These are phyloP conservation scores for Xenopus petersii DNA, from an alignment of 2,797 vertebrate species.

Conservation along the genomic window DNA sequence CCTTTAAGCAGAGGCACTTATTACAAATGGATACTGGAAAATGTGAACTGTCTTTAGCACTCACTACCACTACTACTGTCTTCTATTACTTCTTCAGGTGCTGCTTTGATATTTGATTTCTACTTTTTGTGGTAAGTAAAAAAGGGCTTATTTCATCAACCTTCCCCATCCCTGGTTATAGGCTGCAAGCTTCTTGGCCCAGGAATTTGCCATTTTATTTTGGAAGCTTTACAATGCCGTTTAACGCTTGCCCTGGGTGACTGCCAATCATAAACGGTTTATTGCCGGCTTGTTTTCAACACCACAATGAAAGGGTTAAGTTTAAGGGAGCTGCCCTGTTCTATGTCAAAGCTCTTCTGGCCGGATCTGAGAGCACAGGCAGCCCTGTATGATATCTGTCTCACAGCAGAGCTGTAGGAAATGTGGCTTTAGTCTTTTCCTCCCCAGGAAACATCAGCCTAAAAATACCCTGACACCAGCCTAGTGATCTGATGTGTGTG, in stretches of 20 bases:
- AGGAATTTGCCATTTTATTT: too few relatives aligned
- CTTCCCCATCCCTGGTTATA: too few relatives aligned
- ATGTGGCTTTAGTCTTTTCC: constrained; percentile 20
- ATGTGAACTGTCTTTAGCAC: too few relatives aligned
- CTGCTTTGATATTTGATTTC: too few relatives aligned
- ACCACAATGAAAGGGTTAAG: too few relatives aligned
- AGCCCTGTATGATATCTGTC: constrained; percentile 10
- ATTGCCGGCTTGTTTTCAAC: background rate
- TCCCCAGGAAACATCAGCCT: constrained; percentile 34
- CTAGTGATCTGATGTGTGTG: constrained; percentile 15
- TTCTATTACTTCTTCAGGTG: too few relatives aligned
- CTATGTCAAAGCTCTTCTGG: background rate
- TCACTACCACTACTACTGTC: too few relatives aligned
- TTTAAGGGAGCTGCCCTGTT: background rate
- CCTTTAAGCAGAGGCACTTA: too few relatives aligned
- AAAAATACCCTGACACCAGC: constrained; percentile 30
- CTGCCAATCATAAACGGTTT: background rate
- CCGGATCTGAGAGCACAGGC: constrained; percentile 8
- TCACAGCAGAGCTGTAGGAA: constrained; percentile 23
- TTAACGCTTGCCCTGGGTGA: background rate
- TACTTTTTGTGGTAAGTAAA: too few relatives aligned
- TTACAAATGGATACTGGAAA: too few relatives aligned
- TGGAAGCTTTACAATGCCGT: background rate
- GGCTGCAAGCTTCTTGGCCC: too few relatives aligned
- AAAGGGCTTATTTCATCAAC: too few relatives aligned